Evolutionary conservation across 2,888 invertebrate genomes (phyloP).

Genomic region (Drosophila anomelani): DNA sequence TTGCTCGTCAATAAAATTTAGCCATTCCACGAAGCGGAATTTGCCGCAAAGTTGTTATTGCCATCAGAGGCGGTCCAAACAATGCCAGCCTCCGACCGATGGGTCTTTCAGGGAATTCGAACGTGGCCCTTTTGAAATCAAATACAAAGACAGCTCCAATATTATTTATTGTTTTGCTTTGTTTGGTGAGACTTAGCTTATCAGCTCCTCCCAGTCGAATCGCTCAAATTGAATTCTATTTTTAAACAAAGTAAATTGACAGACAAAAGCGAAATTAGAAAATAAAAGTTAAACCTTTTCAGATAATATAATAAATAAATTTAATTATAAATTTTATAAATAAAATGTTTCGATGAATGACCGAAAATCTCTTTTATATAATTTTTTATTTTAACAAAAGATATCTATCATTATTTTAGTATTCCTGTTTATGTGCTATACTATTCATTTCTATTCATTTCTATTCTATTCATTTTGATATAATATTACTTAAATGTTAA

Average conservation of each 20-base stretch:
- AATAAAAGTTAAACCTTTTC: not conserved
- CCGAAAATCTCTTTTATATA: not conserved
- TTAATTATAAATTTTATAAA: no score
- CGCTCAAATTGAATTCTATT: conserved; percentile 49
- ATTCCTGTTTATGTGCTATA: not conserved
- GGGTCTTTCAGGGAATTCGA: conserved; percentile 29
- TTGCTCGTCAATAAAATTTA: conserved; percentile 63
- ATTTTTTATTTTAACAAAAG: not conserved
- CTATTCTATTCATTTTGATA: no score
- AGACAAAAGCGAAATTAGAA: not conserved
- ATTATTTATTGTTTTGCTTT: conserved; percentile 70
- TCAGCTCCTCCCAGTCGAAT: conserved; percentile 30
- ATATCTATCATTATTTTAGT: not conserved
- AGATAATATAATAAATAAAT: no score
- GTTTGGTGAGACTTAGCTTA: conserved; percentile 58
- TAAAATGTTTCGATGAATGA: no score
- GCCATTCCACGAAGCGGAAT: conserved; percentile 57
- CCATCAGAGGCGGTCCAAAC: conserved; percentile 51
- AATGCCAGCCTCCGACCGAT: conserved; percentile 37
- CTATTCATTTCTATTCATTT: no score
- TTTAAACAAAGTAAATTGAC: conserved; percentile 34
- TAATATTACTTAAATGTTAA: no score
- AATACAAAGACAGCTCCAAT: conserved; percentile 64
- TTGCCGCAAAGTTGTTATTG: conserved; percentile 42
- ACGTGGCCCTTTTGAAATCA: conserved; percentile 60